A percentile compares a stretch with the other conserved stretches of the same genome.
These are phyloP conservation scores for Itoplectis maculator DNA, from an alignment of 2,888 invertebrate genomes.

Conservation along the genomic window DNA sequence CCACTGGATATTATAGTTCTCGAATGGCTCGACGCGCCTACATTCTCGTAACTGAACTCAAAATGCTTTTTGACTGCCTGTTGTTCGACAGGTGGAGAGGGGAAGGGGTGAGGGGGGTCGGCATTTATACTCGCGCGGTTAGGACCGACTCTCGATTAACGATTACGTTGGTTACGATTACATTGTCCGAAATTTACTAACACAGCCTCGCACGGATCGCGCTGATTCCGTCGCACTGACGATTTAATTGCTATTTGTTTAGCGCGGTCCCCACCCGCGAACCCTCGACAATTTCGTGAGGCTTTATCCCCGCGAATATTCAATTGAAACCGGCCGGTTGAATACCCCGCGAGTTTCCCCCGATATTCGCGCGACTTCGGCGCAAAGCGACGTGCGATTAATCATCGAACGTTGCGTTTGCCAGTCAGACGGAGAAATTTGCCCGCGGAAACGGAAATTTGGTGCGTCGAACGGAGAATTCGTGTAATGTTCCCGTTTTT, in stretches of 20 bases:
- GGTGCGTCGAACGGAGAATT: background rate
- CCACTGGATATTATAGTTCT: background rate
- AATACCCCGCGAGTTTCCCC: background rate
- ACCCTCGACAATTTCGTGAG: background rate
- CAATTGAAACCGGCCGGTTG: background rate
- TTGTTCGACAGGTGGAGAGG: background rate
- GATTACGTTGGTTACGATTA: conserved; percentile 22
- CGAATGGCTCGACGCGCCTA: background rate
- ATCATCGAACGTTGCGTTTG: conserved; percentile 24
- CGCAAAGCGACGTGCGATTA: conserved; percentile 23
- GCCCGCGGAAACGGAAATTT: background rate
- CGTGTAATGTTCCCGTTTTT: background rate
- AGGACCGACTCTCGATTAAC: background rate
- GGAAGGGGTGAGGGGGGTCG: no score
- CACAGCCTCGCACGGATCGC: no score
- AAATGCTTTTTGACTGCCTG: conserved; percentile 7
- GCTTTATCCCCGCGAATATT: conserved; percentile 20
- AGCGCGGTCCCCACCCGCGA: background rate
- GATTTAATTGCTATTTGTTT: conserved; percentile 24
- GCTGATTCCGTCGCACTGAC: background rate
- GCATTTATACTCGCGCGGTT: background rate
- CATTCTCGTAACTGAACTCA: conserved; percentile 20
- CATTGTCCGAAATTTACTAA: conserved; percentile 14
- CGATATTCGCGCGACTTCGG: background rate
- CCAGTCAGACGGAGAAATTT: background rate